Evolutionary conservation across 2,113 vertebrate genomes (phyloP).

Genomic region (Muntiacus reevesi): DNA sequence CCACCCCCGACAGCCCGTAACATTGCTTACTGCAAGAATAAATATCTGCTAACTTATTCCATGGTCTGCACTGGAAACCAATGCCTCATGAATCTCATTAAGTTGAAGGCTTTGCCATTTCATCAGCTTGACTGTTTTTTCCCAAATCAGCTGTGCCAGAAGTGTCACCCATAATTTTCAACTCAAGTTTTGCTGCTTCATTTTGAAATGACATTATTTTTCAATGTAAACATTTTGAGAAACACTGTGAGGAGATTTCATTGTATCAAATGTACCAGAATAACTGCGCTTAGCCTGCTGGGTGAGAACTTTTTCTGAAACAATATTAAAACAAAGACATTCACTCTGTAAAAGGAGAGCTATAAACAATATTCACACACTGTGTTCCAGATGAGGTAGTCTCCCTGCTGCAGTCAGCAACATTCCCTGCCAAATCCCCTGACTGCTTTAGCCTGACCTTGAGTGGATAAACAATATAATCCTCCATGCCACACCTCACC

Average conservation of each 20-base stretch:
- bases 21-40: not conserved
- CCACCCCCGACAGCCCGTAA: not conserved
- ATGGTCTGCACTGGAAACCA: not conserved
- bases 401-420: slow-evolving; percentile 36
- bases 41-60: not conserved
- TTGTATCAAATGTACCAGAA: slow-evolving; percentile 3
- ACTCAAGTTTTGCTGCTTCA: not conserved
- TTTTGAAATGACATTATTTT: slow-evolving; percentile 29
- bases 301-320: not conserved
- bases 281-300: not conserved
- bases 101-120: not conserved
- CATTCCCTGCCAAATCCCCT: slow-evolving; percentile 37
- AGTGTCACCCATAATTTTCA: not conserved
- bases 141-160: not conserved
- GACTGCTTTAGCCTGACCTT: slow-evolving; percentile 37
- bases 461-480: slow-evolving; percentile 42
- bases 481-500: not conserved
- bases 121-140: not conserved
- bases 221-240: slow-evolving; percentile 41
- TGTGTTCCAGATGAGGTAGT: slow-evolving; percentile 10
- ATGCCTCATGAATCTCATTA: not conserved
- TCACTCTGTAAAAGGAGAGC: not conserved
- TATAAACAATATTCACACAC: slow-evolving; percentile 28
- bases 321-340: not conserved
- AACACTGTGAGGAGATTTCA: not conserved